Evolutionary conservation across 2,797 vertebrate genomes (phyloP).

Genomic region (Knipowitschia caucasica): DNA sequence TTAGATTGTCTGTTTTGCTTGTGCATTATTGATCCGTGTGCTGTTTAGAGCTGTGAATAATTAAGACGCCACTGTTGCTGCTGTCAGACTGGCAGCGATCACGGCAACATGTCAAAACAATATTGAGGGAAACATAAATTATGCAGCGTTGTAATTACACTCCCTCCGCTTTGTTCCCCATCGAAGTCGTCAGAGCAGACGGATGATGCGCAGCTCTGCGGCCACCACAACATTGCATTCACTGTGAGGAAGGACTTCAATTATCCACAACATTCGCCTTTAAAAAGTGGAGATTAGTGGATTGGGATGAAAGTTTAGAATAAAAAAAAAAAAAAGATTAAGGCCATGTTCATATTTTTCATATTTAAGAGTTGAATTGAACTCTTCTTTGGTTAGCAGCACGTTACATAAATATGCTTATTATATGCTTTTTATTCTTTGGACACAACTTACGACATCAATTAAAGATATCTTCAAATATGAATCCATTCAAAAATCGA

Average conservation of each 20-base stretch:
- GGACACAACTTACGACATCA: too few species aligned
- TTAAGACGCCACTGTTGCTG: conserved; percentile 58
- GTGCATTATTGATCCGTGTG: conserved; percentile 68
- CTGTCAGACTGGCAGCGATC: conserved; percentile 48
- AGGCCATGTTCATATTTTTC: too few species aligned
- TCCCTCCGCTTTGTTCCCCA: conserved; percentile 39
- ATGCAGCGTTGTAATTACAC: conserved; percentile 53
- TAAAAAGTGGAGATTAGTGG: not conserved
- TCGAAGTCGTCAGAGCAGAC: not conserved
- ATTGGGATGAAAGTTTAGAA: not conserved
- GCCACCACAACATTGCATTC: not conserved
- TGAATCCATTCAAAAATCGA: too few species aligned
- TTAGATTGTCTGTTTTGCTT: conserved; percentile 45
- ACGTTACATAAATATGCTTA: too few species aligned
- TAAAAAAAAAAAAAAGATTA: not conserved
- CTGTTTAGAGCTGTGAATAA: conserved; percentile 66
- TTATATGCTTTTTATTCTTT: too few species aligned
- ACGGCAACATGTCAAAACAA: conserved; percentile 62
- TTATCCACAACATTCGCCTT: not conserved
- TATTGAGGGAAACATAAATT: conserved; percentile 68
- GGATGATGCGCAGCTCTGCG: not conserved
- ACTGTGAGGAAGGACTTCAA: not conserved
- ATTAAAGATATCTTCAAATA: too few species aligned
- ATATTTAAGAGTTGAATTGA: too few species aligned
- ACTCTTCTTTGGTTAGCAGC: too few species aligned